Base-by-base conservation (phyloP, 2,797 vertebrate genomes). In the Manis pentadactyla region DNA sequence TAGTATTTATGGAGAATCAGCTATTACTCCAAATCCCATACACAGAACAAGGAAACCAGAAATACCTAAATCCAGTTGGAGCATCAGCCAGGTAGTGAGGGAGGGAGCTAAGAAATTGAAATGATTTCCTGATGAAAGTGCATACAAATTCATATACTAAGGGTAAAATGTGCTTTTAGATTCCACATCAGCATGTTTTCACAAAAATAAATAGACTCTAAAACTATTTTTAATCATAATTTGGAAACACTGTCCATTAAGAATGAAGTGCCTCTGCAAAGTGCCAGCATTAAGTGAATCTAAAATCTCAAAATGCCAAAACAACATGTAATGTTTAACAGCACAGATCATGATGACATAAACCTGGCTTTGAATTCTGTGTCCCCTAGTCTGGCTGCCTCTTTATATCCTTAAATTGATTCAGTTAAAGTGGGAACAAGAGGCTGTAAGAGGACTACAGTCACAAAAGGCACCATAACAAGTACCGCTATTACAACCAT, bases 171-270 rank as follows among this genome's bases (percentile, higher is more conserved):
- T 59, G 7, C 6, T 39, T 77, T 94, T 57, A 94, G 69, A 12
- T 78, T 93, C 42, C 3, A 71, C n/a, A 39, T 4, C 21, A 74
- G 29, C 27, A 34, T 88, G 85, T 37, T 85, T 93, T 82, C 49
- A 79, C 69, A 23, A 86, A 61, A 57, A 90, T 9, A 73, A 86
- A 31, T 31, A 68, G 92, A 78, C 18, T 71, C 18, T 8, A 49
- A 83, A 69, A 79, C 57, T 23, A 11, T 49, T 90, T 81, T 57
- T 39, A 93, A 87, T 42, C 75, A 79, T 23, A 91, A 55, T 77
- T 90, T 69, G 37, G 19, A 94, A 94, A 92, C 51, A 95, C 23
- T 53, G 31, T 86, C 27, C 7, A 49, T 55, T 77, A 94, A 94
- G n/a, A 90, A 86, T 71, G 42, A 82, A 75, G 18, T 71, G 9